Percentiles rank a stretch among this genome's conserved stretches.
These are phyloP conservation scores for Polyergus mexicanus DNA, from an alignment of 1,140 invertebrate genomes.

Conservation along the genomic window DNA sequence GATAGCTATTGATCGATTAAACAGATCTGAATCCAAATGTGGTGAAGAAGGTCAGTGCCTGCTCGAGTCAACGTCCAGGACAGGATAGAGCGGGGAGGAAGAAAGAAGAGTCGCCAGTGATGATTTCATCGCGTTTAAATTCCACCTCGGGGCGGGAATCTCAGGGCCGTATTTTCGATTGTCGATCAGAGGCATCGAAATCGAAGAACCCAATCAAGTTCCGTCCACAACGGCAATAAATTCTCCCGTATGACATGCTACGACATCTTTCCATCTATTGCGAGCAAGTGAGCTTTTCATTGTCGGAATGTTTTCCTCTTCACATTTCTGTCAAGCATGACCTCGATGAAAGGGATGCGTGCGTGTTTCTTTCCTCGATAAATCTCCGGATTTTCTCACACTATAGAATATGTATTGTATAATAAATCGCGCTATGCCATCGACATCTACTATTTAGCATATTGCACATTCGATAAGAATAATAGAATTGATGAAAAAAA, in stretches of 20 bases:
- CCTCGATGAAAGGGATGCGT: background rate
- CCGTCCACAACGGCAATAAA: conserved; percentile 71
- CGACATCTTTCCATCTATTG: conserved; percentile 19
- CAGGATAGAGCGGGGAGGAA: conserved; percentile 4
- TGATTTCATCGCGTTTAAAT: conserved; percentile 74
- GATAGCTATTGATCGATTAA: conserved; percentile 56
- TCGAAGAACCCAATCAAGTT: background rate
- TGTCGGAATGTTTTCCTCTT: conserved; percentile 47
- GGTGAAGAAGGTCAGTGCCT: conserved; percentile 69
- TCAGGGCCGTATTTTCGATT: conserved; percentile 69
- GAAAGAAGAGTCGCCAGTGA: conserved; percentile 53
- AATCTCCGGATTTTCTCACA: conserved; percentile 17
- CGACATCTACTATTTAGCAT: conserved; percentile 12
- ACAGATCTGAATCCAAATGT: conserved; percentile 62
- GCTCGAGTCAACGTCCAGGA: conserved; percentile 66
- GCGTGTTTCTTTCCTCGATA: background rate
- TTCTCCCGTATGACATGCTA: conserved; percentile 63
- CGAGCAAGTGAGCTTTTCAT: conserved; percentile 15
- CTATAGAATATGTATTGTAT: background rate
- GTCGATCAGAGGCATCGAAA: conserved; percentile 39
- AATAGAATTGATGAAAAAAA: background rate
- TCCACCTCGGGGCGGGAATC: conserved; percentile 66
- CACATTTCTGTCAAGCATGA: conserved; percentile 9
- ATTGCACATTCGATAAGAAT: background rate
- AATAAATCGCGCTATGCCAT: background rate